phyloP scores from a whole-genome alignment of 2,113 vertebrate genomes.

The Opisthocomus hoazin region DNA sequence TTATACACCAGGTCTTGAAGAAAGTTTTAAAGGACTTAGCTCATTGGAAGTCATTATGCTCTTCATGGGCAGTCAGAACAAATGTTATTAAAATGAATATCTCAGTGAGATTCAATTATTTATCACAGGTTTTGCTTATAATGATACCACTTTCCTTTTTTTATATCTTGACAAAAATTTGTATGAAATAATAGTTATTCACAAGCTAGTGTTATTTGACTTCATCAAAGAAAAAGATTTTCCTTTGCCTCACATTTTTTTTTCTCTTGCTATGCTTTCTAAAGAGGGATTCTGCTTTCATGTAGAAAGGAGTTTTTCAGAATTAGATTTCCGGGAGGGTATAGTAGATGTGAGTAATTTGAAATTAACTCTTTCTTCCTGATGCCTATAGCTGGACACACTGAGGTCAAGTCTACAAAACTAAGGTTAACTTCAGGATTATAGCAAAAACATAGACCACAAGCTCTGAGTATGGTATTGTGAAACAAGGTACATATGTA shows the following conservation, averaged over 20 bases:
- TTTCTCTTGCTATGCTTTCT: not conserved
- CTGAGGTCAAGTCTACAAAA: not conserved
- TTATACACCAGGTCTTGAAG: not conserved
- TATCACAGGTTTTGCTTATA: conserved; percentile 55
- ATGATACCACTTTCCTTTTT: conserved; percentile 50
- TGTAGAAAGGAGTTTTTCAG: not conserved
- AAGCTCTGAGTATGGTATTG: not conserved
- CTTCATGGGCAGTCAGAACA: conserved; percentile 47
- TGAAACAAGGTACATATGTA: not conserved
- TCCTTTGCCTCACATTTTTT: not conserved
- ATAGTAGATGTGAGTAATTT: not conserved
- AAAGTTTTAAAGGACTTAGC: conserved; percentile 40
- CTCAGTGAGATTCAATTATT: conserved; percentile 60
- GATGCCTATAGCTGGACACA: not conserved
- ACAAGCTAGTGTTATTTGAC: not conserved
- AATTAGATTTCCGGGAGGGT: not conserved
- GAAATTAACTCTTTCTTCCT: not conserved
- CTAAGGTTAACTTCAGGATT: not conserved
- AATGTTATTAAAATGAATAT: conserved; percentile 58
- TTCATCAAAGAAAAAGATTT: not conserved
- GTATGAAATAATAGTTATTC: conserved; percentile 35
- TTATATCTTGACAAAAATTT: conserved; percentile 31
- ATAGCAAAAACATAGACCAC: not conserved
- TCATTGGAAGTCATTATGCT: conserved; percentile 42
- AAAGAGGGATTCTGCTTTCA: not conserved